Conservation (phyloP, 2,113 vertebrate genomes). For the Abramis brama region DNA sequence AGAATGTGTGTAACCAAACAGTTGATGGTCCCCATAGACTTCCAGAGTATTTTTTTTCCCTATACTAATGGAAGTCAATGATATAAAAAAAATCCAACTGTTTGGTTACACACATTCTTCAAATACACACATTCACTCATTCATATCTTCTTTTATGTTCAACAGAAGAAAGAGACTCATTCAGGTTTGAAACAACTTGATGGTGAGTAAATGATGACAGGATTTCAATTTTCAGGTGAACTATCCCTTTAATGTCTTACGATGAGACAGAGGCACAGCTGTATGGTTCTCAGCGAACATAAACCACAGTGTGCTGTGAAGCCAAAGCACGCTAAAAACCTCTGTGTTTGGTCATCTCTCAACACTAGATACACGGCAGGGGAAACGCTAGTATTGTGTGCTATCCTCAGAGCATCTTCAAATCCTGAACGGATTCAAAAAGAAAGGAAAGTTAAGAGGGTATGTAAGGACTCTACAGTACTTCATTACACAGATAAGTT, state of each 20-base stretch:
- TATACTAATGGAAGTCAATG: no score
- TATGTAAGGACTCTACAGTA: constrained; percentile 15
- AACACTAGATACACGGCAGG: constrained; percentile 28
- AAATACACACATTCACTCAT: no score
- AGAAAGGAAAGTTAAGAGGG: background rate
- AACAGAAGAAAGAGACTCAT: no score
- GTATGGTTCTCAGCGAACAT: constrained; percentile 26
- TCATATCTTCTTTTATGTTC: no score
- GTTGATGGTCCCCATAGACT: no score
- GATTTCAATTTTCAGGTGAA: no score
- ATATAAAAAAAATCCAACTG: no score
- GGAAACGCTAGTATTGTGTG: constrained; percentile 13
- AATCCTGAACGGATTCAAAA: background rate
- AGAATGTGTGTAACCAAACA: no score
- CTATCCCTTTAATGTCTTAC: constrained; percentile 29
- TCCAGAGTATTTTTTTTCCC: no score
- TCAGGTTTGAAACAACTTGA: no score
- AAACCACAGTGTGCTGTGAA: constrained; percentile 21
- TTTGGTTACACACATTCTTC: no score
- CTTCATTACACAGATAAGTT: constrained; percentile 18
- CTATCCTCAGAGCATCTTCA: constrained; percentile 1
- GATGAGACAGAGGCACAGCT: constrained; percentile 52
- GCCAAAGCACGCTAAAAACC: background rate
- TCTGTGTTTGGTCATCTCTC: constrained; percentile 27
- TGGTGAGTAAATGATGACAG: no score